phyloP scores from a whole-genome alignment of 2,113 vertebrate genomes.

The Hemiscyllium ocellatum region DNA sequence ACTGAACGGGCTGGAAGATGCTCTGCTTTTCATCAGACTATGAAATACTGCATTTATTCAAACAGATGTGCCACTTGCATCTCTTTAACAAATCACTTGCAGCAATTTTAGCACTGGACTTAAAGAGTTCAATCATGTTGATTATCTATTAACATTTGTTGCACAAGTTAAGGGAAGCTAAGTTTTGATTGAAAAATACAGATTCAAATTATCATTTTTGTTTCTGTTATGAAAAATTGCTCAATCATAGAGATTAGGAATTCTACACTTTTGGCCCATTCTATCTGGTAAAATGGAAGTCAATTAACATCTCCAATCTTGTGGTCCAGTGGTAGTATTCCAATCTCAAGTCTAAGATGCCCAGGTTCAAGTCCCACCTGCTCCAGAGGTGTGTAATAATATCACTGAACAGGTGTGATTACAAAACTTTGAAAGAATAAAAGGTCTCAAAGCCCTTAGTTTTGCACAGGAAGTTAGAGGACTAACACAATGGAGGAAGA shows the following conservation, averaged over 20 bases:
- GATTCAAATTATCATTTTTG: neutral
- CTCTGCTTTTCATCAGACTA: neutral
- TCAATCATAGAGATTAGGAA: neutral
- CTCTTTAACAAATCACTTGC: neutral
- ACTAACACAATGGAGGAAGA: neutral
- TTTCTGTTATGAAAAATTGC: neutral
- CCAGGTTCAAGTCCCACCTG: too few relatives aligned
- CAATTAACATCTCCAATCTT: neutral
- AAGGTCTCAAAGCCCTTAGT: neutral
- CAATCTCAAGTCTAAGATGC: too few relatives aligned
- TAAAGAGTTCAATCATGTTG: neutral
- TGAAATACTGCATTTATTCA: neutral
- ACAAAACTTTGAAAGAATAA: neutral
- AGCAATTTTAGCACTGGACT: neutral
- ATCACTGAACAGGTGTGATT: too few relatives aligned
- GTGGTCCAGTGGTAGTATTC: neutral
- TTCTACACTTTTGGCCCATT: neutral
- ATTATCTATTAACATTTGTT: neutral
- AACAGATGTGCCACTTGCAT: neutral
- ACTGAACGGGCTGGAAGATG: neutral
- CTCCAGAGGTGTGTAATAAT: too few relatives aligned
- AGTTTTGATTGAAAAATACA: neutral
- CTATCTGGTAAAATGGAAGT: neutral
- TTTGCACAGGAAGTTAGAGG: neutral
- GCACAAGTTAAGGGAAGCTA: neutral